A percentile compares a stretch with the other conserved stretches of the same genome.
phyloP scores from a whole-genome alignment of 2,888 invertebrate genomes.

The Leistus spinibarbis region DNA sequence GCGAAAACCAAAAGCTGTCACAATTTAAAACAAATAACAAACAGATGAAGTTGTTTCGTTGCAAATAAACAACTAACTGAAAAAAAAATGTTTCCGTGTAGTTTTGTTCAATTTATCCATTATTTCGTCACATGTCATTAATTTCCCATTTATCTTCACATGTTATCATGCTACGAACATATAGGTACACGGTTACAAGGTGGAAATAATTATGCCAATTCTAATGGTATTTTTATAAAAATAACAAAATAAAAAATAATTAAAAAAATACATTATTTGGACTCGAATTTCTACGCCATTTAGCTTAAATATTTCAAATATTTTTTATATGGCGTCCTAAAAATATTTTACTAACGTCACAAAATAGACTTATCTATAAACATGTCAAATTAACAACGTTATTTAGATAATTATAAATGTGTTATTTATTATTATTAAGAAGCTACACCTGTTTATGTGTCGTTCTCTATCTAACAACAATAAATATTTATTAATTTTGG shows the following conservation, averaged over 20 bases:
- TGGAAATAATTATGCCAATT: neutral
- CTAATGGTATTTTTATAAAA: neutral
- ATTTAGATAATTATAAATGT: too few species aligned
- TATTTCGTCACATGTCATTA: neutral
- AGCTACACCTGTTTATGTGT: too few species aligned
- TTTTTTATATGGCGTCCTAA: too few species aligned
- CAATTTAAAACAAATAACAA: neutral
- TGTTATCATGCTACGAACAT: neutral
- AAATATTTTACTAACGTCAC: too few species aligned
- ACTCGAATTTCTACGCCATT: neutral
- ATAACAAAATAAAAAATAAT: neutral
- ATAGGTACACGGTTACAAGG: neutral
- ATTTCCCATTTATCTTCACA: neutral
- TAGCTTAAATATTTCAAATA: neutral
- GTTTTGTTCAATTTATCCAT: neutral
- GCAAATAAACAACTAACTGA: neutral
- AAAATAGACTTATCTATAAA: too few species aligned
- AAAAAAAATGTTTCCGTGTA: neutral
- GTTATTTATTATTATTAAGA: too few species aligned
- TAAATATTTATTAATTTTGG: too few species aligned
- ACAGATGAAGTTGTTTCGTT: neutral
- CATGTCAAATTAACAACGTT: too few species aligned
- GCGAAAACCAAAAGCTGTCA: neutral
- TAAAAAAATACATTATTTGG: neutral
- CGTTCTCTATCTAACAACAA: too few species aligned